Evolutionary conservation across 2,797 vertebrate species (phyloP).

Genomic region (Decapterus maruadsi): DNA sequence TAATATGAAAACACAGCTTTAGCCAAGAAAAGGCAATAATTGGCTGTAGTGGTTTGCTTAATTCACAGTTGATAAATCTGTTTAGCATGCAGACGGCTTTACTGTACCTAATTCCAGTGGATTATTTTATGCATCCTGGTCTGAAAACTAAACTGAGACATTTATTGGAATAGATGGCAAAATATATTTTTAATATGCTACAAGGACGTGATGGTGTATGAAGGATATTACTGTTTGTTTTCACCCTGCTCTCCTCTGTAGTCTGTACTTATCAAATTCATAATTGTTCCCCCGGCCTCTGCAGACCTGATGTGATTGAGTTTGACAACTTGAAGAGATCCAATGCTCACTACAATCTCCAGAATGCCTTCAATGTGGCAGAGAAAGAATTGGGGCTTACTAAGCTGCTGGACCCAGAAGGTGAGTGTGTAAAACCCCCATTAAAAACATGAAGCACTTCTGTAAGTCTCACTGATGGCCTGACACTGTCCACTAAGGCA

Average conservation of each 20-base stretch:
- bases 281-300: conserved; percentile 33
- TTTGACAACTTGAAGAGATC: conserved; percentile 94
- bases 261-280: conserved; percentile 35
- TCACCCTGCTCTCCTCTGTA: neutral
- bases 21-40: conserved; percentile 19
- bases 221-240: neutral
- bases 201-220: neutral
- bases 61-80: conserved; percentile 27
- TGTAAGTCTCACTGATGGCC: conserved; percentile 33
- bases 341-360: conserved; percentile 96
- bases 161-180: neutral
- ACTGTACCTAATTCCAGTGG: conserved; percentile 5
- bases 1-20: conserved; percentile 22
- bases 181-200: neutral
- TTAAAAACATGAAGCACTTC: conserved; percentile 24
- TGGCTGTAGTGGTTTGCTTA: conserved; percentile 9
- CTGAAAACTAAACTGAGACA: conserved; percentile 4
- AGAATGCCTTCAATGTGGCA: conserved; percentile 94
- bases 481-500: conserved; percentile 21
- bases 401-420: conserved; percentile 95
- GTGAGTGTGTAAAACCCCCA: conserved; percentile 73
- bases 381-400: conserved; percentile 96
- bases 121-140: conserved; percentile 18
- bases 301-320: conserved; percentile 93
- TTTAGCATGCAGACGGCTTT: conserved; percentile 20